Evolutionary conservation across 1,140 invertebrate genomes (phyloP).

Genomic region (Cydia amplana): DNA sequence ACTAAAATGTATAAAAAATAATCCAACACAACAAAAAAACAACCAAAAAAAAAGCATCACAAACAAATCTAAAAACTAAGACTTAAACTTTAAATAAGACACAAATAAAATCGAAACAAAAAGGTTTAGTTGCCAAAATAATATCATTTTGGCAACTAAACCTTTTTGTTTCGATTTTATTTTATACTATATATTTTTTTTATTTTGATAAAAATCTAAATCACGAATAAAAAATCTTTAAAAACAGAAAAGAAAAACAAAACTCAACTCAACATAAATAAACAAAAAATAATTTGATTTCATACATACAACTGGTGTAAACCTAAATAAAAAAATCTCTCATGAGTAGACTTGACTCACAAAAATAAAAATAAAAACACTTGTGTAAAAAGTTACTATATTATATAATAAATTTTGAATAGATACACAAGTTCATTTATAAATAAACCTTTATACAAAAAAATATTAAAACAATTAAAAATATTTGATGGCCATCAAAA

Average conservation of each 20-base stretch:
- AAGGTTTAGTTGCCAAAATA: conserved; percentile 22
- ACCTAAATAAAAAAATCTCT: too few relatives aligned
- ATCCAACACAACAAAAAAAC: conserved; percentile 36
- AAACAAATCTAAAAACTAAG: too few relatives aligned
- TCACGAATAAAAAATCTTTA: not conserved
- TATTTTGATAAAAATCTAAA: not conserved
- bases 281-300: too few relatives aligned
- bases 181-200: too few relatives aligned
- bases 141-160: conserved; percentile 25
- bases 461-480: not conserved
- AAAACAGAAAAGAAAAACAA: not conserved
- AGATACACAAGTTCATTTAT: too few relatives aligned
- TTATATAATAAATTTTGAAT: too few relatives aligned
- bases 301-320: too few relatives aligned
- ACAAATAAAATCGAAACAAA: not conserved
- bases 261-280: not conserved
- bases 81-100: not conserved
- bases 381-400: too few relatives aligned
- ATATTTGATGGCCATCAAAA: conserved; percentile 25
- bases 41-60: not conserved
- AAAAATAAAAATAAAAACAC: too few relatives aligned
- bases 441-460: not conserved
- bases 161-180: not conserved
- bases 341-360: too few relatives aligned
- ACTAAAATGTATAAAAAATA: conserved; percentile 25